phyloP scores from a whole-genome alignment of 2,797 vertebrate genomes.

The Triplophysa bombifrons region DNA sequence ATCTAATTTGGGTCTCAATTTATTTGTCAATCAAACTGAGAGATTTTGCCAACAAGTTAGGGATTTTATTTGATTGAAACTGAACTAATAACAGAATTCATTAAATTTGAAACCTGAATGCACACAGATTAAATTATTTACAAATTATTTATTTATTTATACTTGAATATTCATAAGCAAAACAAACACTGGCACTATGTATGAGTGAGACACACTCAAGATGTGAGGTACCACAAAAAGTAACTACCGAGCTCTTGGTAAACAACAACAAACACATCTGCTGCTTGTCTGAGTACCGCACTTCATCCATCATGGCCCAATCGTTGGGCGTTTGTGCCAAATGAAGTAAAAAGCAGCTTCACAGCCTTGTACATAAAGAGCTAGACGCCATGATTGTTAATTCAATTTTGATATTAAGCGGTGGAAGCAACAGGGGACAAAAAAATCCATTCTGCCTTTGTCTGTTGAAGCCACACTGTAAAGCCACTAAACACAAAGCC shows the following conservation, averaged over 20 bases:
- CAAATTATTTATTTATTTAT: slow-evolving; percentile 26
- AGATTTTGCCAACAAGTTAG: slow-evolving; percentile 34
- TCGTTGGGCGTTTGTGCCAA: slow-evolving; percentile 49
- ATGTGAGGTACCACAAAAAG: slow-evolving; percentile 19
- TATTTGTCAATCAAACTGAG: slow-evolving; percentile 37
- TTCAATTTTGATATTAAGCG: slow-evolving; percentile 45
- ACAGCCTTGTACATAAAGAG: slow-evolving; percentile 60
- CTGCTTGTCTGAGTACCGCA: slow-evolving; percentile 35
- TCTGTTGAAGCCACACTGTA: slow-evolving; percentile 39
- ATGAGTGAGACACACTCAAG: not conserved
- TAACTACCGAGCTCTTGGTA: slow-evolving; percentile 1
- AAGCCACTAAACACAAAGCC: slow-evolving; percentile 39
- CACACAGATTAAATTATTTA: slow-evolving; percentile 27
- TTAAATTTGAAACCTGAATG: slow-evolving; percentile 39
- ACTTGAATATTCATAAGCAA: slow-evolving; percentile 48
- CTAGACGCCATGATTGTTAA: slow-evolving; percentile 61
- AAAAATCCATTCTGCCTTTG: slow-evolving; percentile 61
- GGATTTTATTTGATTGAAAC: slow-evolving; percentile 41
- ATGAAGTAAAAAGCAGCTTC: slow-evolving; percentile 58
- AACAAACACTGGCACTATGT: not conserved
- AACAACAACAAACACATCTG: slow-evolving; percentile 39
- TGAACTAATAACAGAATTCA: slow-evolving; percentile 45
- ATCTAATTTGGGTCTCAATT: slow-evolving; percentile 45
- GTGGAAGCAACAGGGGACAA: slow-evolving; percentile 46
- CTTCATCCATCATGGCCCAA: slow-evolving; percentile 54